A percentile compares a stretch with the other conserved stretches of the same genome.
These are phyloP conservation scores for Drosophila cracens DNA, from an alignment of 2,888 invertebrate genomes.

Conservation along the genomic window DNA sequence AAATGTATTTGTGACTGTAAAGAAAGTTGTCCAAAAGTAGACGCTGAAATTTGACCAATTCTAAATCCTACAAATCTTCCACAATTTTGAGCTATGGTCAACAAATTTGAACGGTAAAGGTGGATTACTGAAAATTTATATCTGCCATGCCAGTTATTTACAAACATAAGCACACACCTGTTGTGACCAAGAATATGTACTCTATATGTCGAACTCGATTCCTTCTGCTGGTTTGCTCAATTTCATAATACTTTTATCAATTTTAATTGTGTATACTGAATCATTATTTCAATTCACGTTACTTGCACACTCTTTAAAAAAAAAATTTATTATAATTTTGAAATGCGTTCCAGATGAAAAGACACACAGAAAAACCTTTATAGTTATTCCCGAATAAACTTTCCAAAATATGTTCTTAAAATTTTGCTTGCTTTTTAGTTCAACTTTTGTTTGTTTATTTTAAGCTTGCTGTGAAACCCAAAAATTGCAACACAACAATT, in stretches of 20 bases:
- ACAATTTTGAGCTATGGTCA: neutral
- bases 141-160: neutral
- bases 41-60: neutral
- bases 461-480: neutral
- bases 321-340: neutral
- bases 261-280: neutral
- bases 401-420: neutral
- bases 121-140: neutral
- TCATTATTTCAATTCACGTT: neutral
- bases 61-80: neutral
- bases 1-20: neutral
- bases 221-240: neutral
- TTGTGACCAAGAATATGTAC: neutral
- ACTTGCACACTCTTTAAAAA: neutral
- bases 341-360: neutral
- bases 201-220: neutral
- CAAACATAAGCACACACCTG: neutral
- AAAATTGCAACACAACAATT: neutral
- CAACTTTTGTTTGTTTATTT: conserved; percentile 4
- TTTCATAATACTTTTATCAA: neutral
- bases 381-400: neutral
- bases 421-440: neutral
- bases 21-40: neutral
- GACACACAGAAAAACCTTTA: neutral
- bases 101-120: neutral